Evolutionary conservation across 2,888 invertebrate species (phyloP).

Genomic region (Drosophila buzzatii): DNA sequence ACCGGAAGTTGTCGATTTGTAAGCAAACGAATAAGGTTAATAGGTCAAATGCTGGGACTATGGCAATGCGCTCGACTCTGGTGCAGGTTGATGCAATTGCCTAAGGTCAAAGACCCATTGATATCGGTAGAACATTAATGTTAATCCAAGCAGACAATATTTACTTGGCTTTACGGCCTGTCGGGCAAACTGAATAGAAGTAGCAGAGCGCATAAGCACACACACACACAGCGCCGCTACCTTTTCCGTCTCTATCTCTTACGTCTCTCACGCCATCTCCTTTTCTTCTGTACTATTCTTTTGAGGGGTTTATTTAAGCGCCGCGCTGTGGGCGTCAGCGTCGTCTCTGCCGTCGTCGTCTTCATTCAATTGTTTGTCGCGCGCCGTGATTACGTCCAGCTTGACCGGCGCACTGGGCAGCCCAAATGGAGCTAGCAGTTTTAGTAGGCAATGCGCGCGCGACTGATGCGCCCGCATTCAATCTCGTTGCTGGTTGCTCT

Average conservation of each 20-base stretch:
- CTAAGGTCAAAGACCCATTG: constrained; percentile 46
- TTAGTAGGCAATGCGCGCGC: constrained; percentile 81
- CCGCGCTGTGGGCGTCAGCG: constrained; percentile 34
- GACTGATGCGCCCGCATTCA: constrained; percentile 70
- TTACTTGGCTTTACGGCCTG: constrained; percentile 33
- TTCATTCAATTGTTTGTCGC: constrained; percentile 73
- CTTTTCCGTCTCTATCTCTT: constrained; percentile 1
- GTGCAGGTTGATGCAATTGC: constrained; percentile 33
- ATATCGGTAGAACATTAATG: constrained; percentile 22
- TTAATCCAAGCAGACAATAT: constrained; percentile 30
- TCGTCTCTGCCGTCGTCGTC: constrained; percentile 32
- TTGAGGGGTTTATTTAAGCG: constrained; percentile 46
- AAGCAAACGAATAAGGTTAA: constrained; percentile 55
- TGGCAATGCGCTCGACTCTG: constrained; percentile 23
- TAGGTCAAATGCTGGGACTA: constrained; percentile 46
- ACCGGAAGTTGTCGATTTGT: constrained; percentile 49
- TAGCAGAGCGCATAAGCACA: neutral
- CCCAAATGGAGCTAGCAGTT: constrained; percentile 28
- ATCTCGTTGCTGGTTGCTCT: constrained; percentile 36
- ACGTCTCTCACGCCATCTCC: neutral
- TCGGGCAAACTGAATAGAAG: constrained; percentile 21
- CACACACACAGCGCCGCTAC: constrained; percentile 21
- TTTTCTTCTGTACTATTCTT: constrained; percentile 1
- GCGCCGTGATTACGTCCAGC: constrained; percentile 76
- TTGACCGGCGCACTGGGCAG: constrained; percentile 38